Conservation (phyloP, 2,888 invertebrate species). For the Perdita meconis region DNA sequence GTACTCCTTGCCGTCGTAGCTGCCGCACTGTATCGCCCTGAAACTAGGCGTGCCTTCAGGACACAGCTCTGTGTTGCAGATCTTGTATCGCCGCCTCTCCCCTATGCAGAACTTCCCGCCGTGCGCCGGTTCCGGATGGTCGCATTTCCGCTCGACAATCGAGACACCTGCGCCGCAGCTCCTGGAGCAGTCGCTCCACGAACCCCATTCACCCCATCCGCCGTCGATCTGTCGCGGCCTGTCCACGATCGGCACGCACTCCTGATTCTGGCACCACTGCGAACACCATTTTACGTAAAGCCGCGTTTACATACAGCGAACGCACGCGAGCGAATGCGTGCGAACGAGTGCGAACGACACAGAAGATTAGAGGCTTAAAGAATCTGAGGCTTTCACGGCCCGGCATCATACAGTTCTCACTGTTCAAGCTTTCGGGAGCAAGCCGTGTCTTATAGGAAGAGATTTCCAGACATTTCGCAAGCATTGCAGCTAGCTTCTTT, state of each 20-base stretch:
- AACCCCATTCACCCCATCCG: constrained; percentile 88
- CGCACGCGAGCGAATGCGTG: too few species aligned
- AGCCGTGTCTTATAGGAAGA: too few species aligned
- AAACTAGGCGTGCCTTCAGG: constrained; percentile 83
- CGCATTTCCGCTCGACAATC: constrained; percentile 86
- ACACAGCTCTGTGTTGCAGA: constrained; percentile 91
- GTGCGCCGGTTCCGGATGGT: constrained; percentile 87
- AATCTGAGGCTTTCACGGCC: too few species aligned
- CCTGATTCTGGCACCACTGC: constrained; percentile 88
- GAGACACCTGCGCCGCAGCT: constrained; percentile 88
- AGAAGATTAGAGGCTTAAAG: too few species aligned
- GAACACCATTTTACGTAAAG: neutral
- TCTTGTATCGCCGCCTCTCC: constrained; percentile 88
- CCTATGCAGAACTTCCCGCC: constrained; percentile 88
- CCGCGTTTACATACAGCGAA: too few species aligned
- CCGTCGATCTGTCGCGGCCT: constrained; percentile 87
- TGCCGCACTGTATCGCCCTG: constrained; percentile 85
- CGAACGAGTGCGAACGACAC: too few species aligned
- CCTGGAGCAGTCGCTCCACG: constrained; percentile 87
- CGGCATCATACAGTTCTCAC: too few species aligned
- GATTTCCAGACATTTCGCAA: too few species aligned
- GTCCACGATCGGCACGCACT: constrained; percentile 87
- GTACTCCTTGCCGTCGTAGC: constrained; percentile 85
- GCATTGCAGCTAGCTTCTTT: too few species aligned
- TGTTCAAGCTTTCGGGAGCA: too few species aligned